A percentile compares a stretch with the other conserved stretches of the same genome.
phyloP scores from a whole-genome alignment of 2,797 vertebrate genomes.

The Crenuchus spilurus region DNA sequence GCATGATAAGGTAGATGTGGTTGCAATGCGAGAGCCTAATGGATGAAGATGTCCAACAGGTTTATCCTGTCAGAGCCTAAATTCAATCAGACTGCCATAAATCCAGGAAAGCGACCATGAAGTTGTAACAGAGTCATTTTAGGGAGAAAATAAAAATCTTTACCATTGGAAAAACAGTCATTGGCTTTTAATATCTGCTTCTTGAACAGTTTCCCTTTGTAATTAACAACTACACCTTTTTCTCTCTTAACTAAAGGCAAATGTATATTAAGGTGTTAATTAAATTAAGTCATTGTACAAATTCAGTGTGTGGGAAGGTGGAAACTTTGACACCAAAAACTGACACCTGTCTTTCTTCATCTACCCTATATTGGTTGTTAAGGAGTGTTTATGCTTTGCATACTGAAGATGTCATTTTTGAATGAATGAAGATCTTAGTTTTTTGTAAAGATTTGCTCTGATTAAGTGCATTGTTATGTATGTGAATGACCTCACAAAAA shows the following conservation, averaged over 20 bases:
- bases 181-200: not conserved
- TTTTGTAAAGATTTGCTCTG: not conserved
- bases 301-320: not conserved
- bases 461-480: conserved; percentile 4
- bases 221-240: not conserved
- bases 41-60: conserved; percentile 52
- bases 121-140: conserved; percentile 7
- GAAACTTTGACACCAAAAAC: not conserved
- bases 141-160: not conserved
- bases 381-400: not conserved
- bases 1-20: conserved; percentile 61
- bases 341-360: not conserved
- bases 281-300: not conserved
- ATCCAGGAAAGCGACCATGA: conserved; percentile 20
- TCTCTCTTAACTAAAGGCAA: not conserved
- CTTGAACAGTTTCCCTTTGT: not conserved
- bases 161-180: not conserved
- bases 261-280: not conserved
- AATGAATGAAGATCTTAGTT: not conserved
- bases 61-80: conserved; percentile 43
- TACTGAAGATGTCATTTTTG: not conserved
- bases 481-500: not conserved
- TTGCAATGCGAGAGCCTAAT: conserved; percentile 43
- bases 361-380: not conserved
- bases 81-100: conserved; percentile 48